Conservation (phyloP, 2,113 vertebrate species). For the Indicator indicator region DNA sequence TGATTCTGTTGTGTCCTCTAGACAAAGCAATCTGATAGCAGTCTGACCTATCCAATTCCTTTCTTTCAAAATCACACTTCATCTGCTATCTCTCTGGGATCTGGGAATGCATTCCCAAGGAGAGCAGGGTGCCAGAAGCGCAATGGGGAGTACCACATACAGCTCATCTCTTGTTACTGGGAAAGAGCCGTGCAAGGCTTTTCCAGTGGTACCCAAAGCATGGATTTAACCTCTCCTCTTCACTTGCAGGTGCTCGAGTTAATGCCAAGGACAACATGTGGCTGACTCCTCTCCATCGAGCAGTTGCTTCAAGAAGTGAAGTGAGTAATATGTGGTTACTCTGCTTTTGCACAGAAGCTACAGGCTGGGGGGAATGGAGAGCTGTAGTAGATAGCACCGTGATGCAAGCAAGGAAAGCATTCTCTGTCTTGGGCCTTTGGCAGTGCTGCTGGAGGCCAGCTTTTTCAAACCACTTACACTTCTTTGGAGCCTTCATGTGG, state of each 20-base stretch:
- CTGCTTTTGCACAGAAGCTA: neutral
- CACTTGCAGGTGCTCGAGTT: constrained; percentile 89
- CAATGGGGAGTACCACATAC: rapidly evolving
- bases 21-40: neutral
- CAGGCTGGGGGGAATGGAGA: neutral
- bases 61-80: rapidly evolving
- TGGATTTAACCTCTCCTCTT: constrained; percentile 52
- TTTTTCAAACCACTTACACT: neutral
- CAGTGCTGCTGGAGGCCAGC: neutral
- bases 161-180: neutral
- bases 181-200: neutral
- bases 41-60: rapidly evolving
- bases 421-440: neutral
- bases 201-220: neutral
- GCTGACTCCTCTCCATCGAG: constrained; percentile 96
- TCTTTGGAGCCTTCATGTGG: neutral
- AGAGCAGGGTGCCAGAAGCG: neutral
- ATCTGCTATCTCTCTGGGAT: neutral
- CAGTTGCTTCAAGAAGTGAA: constrained; percentile 94
- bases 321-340: constrained; percentile 74
- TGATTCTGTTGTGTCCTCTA: neutral
- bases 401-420: neutral
- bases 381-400: rapidly evolving
- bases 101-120: neutral
- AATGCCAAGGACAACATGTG: constrained; percentile 99